Evolutionary conservation across 2,113 vertebrate genomes (phyloP).

Genomic region (Diadophis punctatus): DNA sequence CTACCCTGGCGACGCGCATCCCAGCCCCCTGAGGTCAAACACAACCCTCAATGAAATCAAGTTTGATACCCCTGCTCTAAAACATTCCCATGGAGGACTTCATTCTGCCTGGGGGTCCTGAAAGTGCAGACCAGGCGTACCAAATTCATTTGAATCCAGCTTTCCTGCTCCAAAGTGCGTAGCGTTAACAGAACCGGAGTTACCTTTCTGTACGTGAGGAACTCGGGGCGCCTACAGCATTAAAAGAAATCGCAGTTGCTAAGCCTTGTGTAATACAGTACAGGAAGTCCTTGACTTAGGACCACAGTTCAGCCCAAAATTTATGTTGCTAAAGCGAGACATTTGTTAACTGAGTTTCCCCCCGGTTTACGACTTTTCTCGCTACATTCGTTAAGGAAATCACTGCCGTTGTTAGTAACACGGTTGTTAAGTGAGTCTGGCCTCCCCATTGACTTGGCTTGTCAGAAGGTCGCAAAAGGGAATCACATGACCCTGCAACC

Average conservation of each 20-base stretch:
- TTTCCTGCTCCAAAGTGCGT: neutral
- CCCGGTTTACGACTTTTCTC: neutral
- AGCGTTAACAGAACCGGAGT: neutral
- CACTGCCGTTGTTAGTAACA: neutral
- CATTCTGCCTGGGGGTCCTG: neutral
- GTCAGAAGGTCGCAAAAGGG: neutral
- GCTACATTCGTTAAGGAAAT: neutral
- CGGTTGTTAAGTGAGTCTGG: neutral
- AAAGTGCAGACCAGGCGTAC: neutral
- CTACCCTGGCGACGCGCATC: too few species aligned
- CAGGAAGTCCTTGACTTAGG: neutral
- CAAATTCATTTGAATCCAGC: neutral
- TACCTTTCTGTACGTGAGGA: neutral
- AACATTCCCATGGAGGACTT: neutral
- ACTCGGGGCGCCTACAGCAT: neutral
- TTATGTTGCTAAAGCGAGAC: neutral
- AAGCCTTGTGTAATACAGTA: neutral
- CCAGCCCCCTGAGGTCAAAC: too few species aligned
- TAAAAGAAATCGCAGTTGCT: neutral
- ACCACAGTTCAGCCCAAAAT: too few species aligned
- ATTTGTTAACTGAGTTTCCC: neutral
- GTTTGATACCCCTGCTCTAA: neutral
- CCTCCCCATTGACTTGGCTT: neutral
- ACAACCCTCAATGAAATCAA: too few species aligned
- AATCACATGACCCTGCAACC: neutral